phyloP scores from a whole-genome alignment of 2,797 vertebrate species.

The Chaetodon trifasciatus region DNA sequence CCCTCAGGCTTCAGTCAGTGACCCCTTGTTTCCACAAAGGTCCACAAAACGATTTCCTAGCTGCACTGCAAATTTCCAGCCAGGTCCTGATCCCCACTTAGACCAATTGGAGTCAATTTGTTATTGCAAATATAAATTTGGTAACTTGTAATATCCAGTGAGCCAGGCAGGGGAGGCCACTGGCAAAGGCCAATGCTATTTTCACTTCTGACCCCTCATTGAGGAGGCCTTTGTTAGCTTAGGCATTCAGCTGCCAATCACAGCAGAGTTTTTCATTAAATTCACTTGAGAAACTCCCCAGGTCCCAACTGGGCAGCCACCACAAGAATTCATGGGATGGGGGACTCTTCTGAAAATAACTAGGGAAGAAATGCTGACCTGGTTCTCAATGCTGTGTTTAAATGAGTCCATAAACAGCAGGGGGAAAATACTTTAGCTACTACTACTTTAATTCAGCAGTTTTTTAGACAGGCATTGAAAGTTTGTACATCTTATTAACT shows the following conservation, averaged over 20 bases:
- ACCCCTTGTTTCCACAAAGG: slow-evolving; percentile 75
- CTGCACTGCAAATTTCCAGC: slow-evolving; percentile 75
- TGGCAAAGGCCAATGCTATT: slow-evolving; percentile 87
- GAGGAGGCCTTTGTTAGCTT: slow-evolving; percentile 84
- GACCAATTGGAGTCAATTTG: slow-evolving; percentile 89
- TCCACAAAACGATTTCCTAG: slow-evolving; percentile 77
- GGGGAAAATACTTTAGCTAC: neutral
- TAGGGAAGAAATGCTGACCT: slow-evolving; percentile 55
- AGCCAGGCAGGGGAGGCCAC: slow-evolving; percentile 82
- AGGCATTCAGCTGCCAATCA: slow-evolving; percentile 92
- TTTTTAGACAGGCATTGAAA: neutral
- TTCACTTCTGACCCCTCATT: slow-evolving; percentile 87
- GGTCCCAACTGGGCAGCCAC: slow-evolving; percentile 76
- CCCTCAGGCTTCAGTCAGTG: slow-evolving; percentile 58
- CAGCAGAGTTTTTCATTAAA: slow-evolving; percentile 89
- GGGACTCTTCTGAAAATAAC: slow-evolving; percentile 70
- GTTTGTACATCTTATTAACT: neutral
- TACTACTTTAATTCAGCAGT: neutral
- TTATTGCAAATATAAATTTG: slow-evolving; percentile 91
- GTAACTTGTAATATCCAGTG: slow-evolving; percentile 88
- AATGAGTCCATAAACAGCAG: slow-evolving; percentile 35
- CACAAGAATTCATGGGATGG: slow-evolving; percentile 74
- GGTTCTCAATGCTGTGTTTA: slow-evolving; percentile 55
- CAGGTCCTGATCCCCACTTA: slow-evolving; percentile 87
- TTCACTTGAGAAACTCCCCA: slow-evolving; percentile 82